Base-by-base conservation (phyloP, 2,888 invertebrate species). In the Sinopyrophorus schimmeli region DNA sequence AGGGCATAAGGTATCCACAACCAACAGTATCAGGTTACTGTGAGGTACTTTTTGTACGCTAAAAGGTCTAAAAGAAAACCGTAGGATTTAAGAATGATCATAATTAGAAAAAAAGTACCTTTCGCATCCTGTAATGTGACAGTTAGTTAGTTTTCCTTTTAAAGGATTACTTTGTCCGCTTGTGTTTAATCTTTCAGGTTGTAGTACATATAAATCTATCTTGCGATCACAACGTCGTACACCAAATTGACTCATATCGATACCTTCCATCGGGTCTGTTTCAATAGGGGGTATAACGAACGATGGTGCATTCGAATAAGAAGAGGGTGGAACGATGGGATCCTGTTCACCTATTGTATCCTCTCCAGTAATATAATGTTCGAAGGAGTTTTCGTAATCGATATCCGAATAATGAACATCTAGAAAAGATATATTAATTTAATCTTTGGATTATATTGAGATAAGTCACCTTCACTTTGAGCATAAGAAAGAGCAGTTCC, bases 21-120 rank as follows among this genome's bases (percentile, higher is more conserved):
- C 92, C 55, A 93, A 77, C 55, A 93, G 76, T 64, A 93, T 89
- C 62, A 93, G 76, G 77, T 93, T 93, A 68, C 92, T 92, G 71
- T 90, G 88, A 34, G 87, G 90, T 65, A 93, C 90, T 76, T 91
- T 91, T 69, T 92, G 92, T 43, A 92, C 92, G 76, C 92, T 92
- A 76, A 92, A 92, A 15, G 92, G 92, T 66, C 92, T 89, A 35
- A 5, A 60, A 76, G 1, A 75, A 2, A 27, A 47, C 47, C n/a
- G n/a, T n/a, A n/a, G n/a, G n/a, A n/a, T n/a, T n/a, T n/a, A n/a
- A n/a, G 27, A 24, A 12, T 34, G 32, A 12, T 58, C 26, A 18
- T 21, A 26, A 28, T 5, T n/a, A n/a, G n/a, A n/a, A n/a, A n/a
- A 40, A 2, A 15, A 26, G 26, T 47, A 87, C 88, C 89, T 87